phyloP scores from a whole-genome alignment of 2,113 vertebrate species.

The Glaucomys volans region DNA sequence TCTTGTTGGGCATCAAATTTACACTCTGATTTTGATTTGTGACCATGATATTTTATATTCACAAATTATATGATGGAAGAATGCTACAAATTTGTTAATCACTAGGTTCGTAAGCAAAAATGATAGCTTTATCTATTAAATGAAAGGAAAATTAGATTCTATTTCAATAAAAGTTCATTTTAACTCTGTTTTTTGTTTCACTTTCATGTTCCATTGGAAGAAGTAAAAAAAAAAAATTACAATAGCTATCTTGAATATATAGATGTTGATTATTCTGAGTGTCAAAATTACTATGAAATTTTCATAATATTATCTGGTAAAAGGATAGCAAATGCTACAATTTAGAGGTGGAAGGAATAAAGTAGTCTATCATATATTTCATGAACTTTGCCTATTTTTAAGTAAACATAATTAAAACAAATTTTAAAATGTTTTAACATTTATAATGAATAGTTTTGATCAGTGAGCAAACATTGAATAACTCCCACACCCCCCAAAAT shows the following conservation, averaged over 20 bases:
- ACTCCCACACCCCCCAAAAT: background rate
- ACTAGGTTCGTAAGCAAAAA: background rate
- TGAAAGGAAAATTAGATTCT: slow-evolving; percentile 10
- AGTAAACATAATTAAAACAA: slow-evolving; percentile 57
- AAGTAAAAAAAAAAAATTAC: background rate
- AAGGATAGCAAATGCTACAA: background rate
- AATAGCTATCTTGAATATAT: background rate
- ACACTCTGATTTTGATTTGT: background rate
- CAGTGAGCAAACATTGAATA: background rate
- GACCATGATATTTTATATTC: background rate
- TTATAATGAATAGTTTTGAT: slow-evolving; percentile 57
- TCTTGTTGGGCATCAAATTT: background rate
- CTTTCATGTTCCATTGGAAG: background rate
- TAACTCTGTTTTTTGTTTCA: background rate
- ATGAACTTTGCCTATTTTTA: slow-evolving; percentile 4
- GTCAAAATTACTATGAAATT: background rate
- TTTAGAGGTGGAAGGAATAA: slow-evolving; percentile 16
- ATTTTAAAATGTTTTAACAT: slow-evolving; percentile 72
- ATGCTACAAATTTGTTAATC: background rate
- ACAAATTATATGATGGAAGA: background rate
- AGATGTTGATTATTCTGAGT: background rate
- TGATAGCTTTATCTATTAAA: background rate
- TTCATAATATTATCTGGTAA: background rate
- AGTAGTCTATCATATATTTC: background rate
- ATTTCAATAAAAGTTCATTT: background rate